Evolutionary conservation across 2,888 invertebrate genomes (phyloP).

Genomic region (Zhengitettix transpicula): DNA sequence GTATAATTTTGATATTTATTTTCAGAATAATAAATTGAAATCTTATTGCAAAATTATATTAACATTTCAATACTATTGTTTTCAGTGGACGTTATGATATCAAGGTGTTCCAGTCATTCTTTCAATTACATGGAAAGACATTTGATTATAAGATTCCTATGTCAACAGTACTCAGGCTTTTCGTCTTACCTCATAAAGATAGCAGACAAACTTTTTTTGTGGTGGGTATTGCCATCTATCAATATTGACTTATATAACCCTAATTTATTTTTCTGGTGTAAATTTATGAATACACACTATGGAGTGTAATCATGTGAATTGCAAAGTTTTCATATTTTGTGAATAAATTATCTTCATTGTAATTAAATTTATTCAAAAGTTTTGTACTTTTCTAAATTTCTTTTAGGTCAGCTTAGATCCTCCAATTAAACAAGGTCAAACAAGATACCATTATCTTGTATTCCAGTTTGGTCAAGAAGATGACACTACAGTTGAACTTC

Average conservation of each 20-base stretch:
- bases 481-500: constrained; percentile 78
- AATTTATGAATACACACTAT: too few relatives aligned
- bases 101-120: constrained; percentile 80
- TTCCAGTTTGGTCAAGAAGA: constrained; percentile 82
- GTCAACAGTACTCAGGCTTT: constrained; percentile 86
- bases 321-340: background rate
- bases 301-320: too few relatives aligned
- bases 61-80: constrained; percentile 16
- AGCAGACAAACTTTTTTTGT: constrained; percentile 98
- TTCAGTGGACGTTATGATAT: constrained; percentile 90
- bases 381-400: background rate
- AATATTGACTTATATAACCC: too few relatives aligned
- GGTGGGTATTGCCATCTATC: constrained; percentile 29
- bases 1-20: too few relatives aligned
- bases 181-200: constrained; percentile 91
- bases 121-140: constrained; percentile 92
- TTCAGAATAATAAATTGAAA: too few relatives aligned
- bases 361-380: background rate
- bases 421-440: constrained; percentile 98
- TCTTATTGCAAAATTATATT: too few relatives aligned
- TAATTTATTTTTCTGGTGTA: too few relatives aligned
- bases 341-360: background rate
- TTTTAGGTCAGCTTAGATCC: constrained; percentile 74
- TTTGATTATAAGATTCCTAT: constrained; percentile 99
- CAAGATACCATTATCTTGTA: constrained; percentile 91